phyloP scores from a whole-genome alignment of 2,113 vertebrate genomes.

The Camelus bactrianus region DNA sequence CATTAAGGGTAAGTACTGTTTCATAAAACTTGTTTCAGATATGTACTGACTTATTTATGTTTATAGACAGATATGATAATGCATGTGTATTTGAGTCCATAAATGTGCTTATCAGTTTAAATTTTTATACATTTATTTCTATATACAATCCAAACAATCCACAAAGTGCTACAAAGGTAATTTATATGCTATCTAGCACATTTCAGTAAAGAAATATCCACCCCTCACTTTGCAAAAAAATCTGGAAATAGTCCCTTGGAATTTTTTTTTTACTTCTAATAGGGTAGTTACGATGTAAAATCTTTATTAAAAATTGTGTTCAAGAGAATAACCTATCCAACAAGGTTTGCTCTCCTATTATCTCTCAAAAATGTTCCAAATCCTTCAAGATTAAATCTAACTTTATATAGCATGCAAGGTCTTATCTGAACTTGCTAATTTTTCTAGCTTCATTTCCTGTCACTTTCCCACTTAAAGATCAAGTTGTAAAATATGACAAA shows the following conservation, averaged over 20 bases:
- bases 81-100: neutral
- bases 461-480: neutral
- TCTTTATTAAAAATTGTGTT: neutral
- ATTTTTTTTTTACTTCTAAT: neutral
- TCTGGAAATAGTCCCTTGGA: neutral
- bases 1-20: neutral
- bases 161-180: neutral
- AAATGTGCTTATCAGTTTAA: neutral
- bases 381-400: constrained; percentile 31
- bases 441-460: neutral
- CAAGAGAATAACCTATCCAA: neutral
- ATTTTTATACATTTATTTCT: neutral
- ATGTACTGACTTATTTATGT: neutral
- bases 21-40: neutral
- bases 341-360: neutral
- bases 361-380: neutral
- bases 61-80: neutral
- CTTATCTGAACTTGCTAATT: neutral
- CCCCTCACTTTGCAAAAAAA: neutral
- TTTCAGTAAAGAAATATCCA: neutral
- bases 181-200: neutral
- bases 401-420: neutral
- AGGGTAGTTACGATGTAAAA: neutral
- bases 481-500: neutral
- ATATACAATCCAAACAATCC: neutral